Evolutionary conservation across 2,888 invertebrate species (phyloP).

Genomic region (Axea sp.): DNA sequence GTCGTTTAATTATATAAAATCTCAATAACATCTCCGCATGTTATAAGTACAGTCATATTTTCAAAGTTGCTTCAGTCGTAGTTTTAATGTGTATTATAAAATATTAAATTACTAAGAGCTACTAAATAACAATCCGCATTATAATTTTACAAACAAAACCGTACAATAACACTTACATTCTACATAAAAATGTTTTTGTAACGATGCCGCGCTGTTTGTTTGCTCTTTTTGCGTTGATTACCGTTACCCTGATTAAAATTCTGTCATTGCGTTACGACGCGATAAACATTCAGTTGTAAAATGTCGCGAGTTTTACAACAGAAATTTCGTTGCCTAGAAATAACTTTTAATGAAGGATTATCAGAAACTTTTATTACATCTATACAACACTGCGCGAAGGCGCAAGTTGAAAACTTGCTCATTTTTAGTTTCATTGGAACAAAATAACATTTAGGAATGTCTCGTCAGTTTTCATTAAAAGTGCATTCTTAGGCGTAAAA

Average conservation of each 20-base stretch:
- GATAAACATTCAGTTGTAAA: too few species aligned
- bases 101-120: constrained; percentile 57
- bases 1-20: constrained; percentile 45
- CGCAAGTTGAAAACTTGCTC: too few species aligned
- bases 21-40: constrained; percentile 36
- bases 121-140: constrained; percentile 63
- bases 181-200: constrained; percentile 37
- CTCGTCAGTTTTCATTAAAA: too few species aligned
- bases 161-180: constrained; percentile 54
- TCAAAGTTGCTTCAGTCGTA: constrained; percentile 54
- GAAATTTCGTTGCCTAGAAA: too few species aligned
- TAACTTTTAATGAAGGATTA: too few species aligned
- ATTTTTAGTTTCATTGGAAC: too few species aligned
- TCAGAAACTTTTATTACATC: too few species aligned
- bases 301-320: neutral
- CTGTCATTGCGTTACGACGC: too few species aligned
- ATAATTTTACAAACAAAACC: constrained; percentile 64
- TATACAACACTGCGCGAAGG: too few species aligned
- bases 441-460: too few species aligned
- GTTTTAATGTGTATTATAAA: constrained; percentile 46
- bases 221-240: constrained; percentile 1
- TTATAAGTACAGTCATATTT: constrained; percentile 43
- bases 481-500: too few species aligned
- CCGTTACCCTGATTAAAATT: too few species aligned
- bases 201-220: constrained; percentile 23